These are phyloP conservation scores for Drosophila meridionalis DNA, from an alignment of 2,888 invertebrate genomes.

Conservation along the genomic window DNA sequence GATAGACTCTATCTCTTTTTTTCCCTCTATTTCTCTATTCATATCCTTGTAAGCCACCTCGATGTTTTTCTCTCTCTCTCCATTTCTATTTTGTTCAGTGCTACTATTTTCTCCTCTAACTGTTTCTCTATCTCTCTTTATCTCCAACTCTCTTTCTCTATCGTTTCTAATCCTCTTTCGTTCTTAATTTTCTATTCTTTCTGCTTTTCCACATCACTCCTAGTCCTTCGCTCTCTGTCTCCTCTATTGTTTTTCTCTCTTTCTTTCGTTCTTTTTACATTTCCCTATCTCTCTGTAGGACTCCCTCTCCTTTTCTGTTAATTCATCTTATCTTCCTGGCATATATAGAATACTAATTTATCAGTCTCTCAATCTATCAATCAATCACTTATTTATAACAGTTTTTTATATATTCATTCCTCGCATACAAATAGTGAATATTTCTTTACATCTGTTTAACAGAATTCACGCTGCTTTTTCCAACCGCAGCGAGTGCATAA, in stretches of 20 bases:
- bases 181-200: too few relatives aligned
- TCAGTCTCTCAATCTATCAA: neutral
- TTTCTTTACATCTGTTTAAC: neutral
- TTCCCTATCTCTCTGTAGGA: too few relatives aligned
- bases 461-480: neutral
- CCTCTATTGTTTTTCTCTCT: too few relatives aligned
- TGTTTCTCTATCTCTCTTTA: neutral
- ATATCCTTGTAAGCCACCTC: too few relatives aligned
- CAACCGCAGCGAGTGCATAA: slow-evolving; percentile 1
- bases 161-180: neutral
- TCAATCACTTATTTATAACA: neutral
- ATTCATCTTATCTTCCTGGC: too few relatives aligned
- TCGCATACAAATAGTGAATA: neutral
- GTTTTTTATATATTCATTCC: neutral
- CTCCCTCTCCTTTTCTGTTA: neutral
- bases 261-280: too few relatives aligned
- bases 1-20: too few relatives aligned
- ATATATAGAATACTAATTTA: neutral
- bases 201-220: neutral
- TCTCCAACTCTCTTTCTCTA: neutral
- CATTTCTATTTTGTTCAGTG: neutral
- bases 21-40: neutral
- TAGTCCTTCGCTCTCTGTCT: neutral
- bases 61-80: neutral
- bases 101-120: neutral